Base-by-base conservation (phyloP, 1,140 invertebrate species). In the Fopius arisanus region DNA sequence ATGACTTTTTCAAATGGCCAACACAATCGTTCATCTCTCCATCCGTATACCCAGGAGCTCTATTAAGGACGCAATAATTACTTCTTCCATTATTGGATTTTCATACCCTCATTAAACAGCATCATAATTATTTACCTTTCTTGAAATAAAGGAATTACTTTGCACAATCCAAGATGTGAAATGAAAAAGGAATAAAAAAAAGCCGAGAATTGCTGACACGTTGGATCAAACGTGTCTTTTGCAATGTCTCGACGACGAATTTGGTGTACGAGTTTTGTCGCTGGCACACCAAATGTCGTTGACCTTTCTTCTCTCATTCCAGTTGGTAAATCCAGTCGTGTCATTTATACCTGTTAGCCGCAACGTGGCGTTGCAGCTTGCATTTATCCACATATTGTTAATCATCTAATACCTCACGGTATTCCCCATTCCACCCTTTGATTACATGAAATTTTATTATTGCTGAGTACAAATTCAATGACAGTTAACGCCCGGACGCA, bases 231-330 rank as follows among this genome's bases (percentile, higher is more conserved):
- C 19, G 23, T 26, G 23, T 51, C 43, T 59, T 59, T 59, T 26
- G 54, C 54, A 59, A 59, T 59, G 26, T 65, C 29, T 19, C 28
- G 28, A 65, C 43, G 43, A 65, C 29, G 29, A 65, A 65, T 65
- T 65, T 65, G 62, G 62, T 65, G 62, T 29, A 65, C 62, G 62
- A 65, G 12, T 65, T 65, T 65, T 31, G 62, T 33, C 62, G n/a
- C 29, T 33, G 54, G 54, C 54, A 59, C 54, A 59, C 23, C 19
- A 59, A 59, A 65, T 48, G 62, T 65, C 62, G 62, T 65, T 65
- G 62, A 65, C 62, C 62, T 65, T 65, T 65, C 62, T 65, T 65
- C 29, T 62, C 23, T 65, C 62, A 65, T 65, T 65, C 62, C 62
- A 65, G 62, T 65, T 65, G 62, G 62, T 65, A 65, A 65, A 65